Evolutionary conservation across 2,113 vertebrate genomes (phyloP), one percentile per base, ranked within the genome.

Genomic region (Zosterops pallidus): DNA sequence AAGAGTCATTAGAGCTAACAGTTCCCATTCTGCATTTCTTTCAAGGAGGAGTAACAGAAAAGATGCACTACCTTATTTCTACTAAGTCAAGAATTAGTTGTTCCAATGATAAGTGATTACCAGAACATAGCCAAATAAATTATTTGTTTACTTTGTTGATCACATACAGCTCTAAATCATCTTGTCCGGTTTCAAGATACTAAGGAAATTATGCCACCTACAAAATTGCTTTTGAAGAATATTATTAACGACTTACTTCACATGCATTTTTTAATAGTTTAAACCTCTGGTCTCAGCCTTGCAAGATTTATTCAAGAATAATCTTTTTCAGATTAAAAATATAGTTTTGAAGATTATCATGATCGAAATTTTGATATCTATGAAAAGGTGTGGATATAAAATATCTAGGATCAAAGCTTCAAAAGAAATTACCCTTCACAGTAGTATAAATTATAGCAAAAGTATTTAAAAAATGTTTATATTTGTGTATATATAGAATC

Each of bases 1-100:
- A 96, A 95, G 94, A 75, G 55, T 94, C 77, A 53, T 94, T 97
- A 84, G 57, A 89, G n/a, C 14, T 86, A 93, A 90, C 65, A 94
- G 95, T 90, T 97, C 87, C 79, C 63, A 53, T 95, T 94, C 95
- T 92, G 59, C 26, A 65, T 94, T 96, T 95, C 41, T 65, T 93
- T 92, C 85, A 92, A 90, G 83, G 53, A 95, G 64, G 55, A 96
- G 39, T 89, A 64, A 56, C 74, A 81, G 68, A 83, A 92, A 85
- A 98, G 90, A 95, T 74, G 72, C 35, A 70, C 44, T 47, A 33
- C 23, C 35, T 96, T 96, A 57, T 90, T 80, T 55, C 57, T 91
- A 72, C 60, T 92, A 77, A 96, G 81, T 96, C 56, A 96, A 92
- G 35, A 93, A 86, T 92, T 94, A 96, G 81, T 94, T 57, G 78